A percentile compares a stretch with the other conserved stretches of the same genome.
Evolutionary conservation across 2,888 invertebrate species (phyloP).

Genomic region (Himalopsyche anomala): DNA sequence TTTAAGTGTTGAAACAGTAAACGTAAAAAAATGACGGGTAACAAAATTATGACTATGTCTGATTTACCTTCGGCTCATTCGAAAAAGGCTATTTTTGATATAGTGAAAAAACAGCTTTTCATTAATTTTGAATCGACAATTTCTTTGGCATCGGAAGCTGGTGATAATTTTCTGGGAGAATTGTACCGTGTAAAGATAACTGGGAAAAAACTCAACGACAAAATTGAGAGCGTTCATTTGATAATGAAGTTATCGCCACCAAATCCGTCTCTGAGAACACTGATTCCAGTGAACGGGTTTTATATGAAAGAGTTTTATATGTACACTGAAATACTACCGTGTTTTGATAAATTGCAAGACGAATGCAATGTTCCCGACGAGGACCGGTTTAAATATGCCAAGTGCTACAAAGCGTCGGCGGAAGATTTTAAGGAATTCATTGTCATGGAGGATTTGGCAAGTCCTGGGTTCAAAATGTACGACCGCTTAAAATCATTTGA

Average conservation of each 20-base stretch:
- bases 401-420: constrained; percentile 44
- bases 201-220: constrained; percentile 42
- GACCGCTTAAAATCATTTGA: constrained; percentile 58
- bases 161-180: constrained; percentile 58
- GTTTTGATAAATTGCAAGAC: constrained; percentile 58
- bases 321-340: constrained; percentile 54
- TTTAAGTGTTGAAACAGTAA: neutral
- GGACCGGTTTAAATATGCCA: constrained; percentile 55
- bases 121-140: constrained; percentile 19
- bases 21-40: neutral
- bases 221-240: constrained; percentile 41
- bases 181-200: constrained; percentile 49
- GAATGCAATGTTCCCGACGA: constrained; percentile 58
- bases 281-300: constrained; percentile 45
- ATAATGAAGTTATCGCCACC: constrained; percentile 48
- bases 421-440: constrained; percentile 50
- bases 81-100: constrained; percentile 44
- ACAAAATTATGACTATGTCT: neutral
- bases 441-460: constrained; percentile 57
- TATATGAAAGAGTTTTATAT: constrained; percentile 50
- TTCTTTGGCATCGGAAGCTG: constrained; percentile 42
- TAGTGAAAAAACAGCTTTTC: constrained; percentile 39
- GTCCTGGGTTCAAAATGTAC: constrained; percentile 53
- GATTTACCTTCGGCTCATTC: constrained; percentile 33
- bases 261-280: constrained; percentile 6